These are phyloP conservation scores for Subacronicta megacephala DNA, from an alignment of 2,888 invertebrate species.

Conservation along the genomic window DNA sequence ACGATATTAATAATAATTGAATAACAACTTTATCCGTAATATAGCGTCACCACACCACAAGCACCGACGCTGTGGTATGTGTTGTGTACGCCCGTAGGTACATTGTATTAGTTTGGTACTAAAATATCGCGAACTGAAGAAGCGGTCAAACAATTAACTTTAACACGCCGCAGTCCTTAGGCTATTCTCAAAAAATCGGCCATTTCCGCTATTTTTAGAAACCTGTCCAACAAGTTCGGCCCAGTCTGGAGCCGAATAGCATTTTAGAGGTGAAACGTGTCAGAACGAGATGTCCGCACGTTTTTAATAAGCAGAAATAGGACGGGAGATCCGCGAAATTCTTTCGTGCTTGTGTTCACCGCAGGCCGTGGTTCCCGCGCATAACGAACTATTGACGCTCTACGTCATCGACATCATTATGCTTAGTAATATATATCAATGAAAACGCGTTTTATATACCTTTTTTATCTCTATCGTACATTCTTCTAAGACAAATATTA, in stretches of 20 bases:
- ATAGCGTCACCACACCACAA: conserved; percentile 1
- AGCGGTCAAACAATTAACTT: conserved; percentile 38
- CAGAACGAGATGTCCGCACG: conserved; percentile 79
- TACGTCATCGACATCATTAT: conserved; percentile 27
- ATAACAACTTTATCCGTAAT: conserved; percentile 15
- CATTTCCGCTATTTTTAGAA: conserved; percentile 86
- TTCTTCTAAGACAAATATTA: too few species aligned
- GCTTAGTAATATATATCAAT: neutral
- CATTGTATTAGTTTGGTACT: conserved; percentile 8
- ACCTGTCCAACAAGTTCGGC: conserved; percentile 82
- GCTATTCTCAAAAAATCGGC: conserved; percentile 78
- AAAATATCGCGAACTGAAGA: conserved; percentile 17
- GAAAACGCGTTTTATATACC: too few species aligned
- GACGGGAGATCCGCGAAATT: conserved; percentile 82
- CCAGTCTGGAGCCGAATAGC: conserved; percentile 84
- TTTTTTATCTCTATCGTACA: too few species aligned
- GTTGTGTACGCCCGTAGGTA: neutral
- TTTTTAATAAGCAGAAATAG: conserved; percentile 77
- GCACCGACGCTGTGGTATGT: conserved; percentile 3
- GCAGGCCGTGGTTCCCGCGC: conserved; percentile 46
- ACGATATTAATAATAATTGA: conserved; percentile 7
- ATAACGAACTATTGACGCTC: conserved; percentile 33
- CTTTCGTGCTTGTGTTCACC: conserved; percentile 73
- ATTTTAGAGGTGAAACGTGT: conserved; percentile 86
- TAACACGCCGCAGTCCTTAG: conserved; percentile 56